Percentiles rank a stretch among this genome's conserved stretches.
phyloP scores from a whole-genome alignment of 1,140 invertebrate species.

The Rhopalosiphum padi region DNA sequence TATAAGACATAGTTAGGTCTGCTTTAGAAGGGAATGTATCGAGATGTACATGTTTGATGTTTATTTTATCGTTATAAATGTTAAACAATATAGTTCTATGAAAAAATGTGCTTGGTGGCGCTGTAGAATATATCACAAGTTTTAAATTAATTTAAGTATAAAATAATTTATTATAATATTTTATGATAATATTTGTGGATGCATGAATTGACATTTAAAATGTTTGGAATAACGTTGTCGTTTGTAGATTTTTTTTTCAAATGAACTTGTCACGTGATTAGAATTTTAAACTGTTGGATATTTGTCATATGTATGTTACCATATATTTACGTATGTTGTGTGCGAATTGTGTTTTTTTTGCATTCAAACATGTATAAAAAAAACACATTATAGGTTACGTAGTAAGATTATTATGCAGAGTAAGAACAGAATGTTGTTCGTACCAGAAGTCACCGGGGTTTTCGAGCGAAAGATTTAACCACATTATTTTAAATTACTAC shows the following conservation, averaged over 20 bases:
- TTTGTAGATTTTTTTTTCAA: not conserved
- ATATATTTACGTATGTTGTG: not conserved
- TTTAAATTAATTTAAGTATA: not conserved
- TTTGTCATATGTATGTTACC: not conserved
- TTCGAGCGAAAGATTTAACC: not conserved
- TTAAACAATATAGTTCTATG: not conserved
- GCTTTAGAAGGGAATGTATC: not conserved
- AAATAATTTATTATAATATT: not conserved
- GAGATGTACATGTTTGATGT: not conserved
- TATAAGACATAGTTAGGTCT: not conserved
- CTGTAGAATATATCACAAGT: not conserved
- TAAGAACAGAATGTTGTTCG: not conserved
- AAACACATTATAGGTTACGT: not conserved
- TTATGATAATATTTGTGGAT: not conserved
- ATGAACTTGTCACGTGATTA: not conserved
- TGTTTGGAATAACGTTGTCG: not conserved
- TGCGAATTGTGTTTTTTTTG: not conserved
- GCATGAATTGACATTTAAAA: not conserved
- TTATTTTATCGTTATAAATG: not conserved
- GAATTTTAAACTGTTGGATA: not conserved
- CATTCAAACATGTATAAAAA: not conserved
- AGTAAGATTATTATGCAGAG: not conserved
- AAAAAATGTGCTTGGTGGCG: not conserved
- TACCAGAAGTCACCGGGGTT: not conserved
- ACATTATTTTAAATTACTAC: not conserved